Percentiles rank a stretch among this genome's conserved stretches.
phyloP scores from a whole-genome alignment of 2,888 invertebrate genomes.

The Poecilobothrus nobilitatus region DNA sequence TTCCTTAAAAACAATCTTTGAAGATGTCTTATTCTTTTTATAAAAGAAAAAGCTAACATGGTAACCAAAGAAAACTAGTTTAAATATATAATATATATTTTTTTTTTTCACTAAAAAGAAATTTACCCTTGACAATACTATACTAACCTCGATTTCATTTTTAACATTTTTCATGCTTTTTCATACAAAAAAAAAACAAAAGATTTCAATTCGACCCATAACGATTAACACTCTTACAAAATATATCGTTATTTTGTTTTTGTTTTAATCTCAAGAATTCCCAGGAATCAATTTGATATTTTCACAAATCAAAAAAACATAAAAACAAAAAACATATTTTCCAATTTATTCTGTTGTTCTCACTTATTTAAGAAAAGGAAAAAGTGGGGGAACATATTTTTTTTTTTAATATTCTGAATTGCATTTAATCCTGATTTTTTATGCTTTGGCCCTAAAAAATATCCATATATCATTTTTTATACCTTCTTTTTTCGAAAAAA shows the following conservation, averaged over 20 bases:
- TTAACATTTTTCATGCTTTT: not conserved
- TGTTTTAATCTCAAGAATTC: not conserved
- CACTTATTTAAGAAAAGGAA: not conserved
- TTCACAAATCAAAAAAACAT: no score
- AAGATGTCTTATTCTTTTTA: no score
- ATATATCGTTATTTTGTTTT: not conserved
- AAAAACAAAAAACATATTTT: no score
- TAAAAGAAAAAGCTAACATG: no score
- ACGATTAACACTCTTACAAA: not conserved
- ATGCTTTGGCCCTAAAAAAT: not conserved
- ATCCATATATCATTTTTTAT: no score
- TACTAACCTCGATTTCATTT: not conserved
- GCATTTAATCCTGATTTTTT: not conserved
- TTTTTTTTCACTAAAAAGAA: no score
- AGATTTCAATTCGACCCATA: not conserved
- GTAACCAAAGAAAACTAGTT: no score
- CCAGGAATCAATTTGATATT: not conserved
- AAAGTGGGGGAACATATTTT: not conserved
- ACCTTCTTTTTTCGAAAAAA: not conserved
- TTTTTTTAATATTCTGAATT: slow-evolving; percentile 1
- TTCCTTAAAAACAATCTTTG: no score
- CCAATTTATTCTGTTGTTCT: not conserved
- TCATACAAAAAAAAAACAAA: not conserved
- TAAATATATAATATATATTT: no score
- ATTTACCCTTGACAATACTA: not conserved